These are phyloP conservation scores for Columbina picui DNA, from an alignment of 2,113 vertebrate species.

Conservation along the genomic window DNA sequence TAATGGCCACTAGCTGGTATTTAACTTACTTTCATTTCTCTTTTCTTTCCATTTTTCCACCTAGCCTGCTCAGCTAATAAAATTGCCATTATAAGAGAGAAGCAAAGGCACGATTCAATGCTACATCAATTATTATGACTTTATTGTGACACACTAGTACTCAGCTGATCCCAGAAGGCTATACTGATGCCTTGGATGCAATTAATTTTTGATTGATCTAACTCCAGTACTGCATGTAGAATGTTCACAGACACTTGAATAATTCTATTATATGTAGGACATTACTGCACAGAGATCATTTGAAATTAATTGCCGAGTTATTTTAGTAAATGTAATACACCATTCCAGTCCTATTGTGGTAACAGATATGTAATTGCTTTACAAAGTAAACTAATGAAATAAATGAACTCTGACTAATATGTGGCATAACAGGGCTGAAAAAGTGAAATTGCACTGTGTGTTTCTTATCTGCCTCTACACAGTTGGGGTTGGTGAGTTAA, in stretches of 20 bases:
- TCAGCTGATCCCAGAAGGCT: conserved; percentile 65
- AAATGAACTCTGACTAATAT: conserved; percentile 62
- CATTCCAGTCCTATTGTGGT: conserved; percentile 32
- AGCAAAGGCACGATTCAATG: conserved; percentile 58
- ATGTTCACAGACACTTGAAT: conserved; percentile 59
- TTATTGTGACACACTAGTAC: conserved; percentile 65
- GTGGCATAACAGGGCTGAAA: not conserved
- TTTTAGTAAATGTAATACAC: conserved; percentile 61
- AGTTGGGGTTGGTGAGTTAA: not conserved
- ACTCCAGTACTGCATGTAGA: conserved; percentile 53
- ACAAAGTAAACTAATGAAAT: conserved; percentile 65
- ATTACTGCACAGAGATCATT: conserved; percentile 59
- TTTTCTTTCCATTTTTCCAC: conserved; percentile 62
- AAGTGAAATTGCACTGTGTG: not conserved
- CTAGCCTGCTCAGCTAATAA: conserved; percentile 48
- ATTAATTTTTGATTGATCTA: conserved; percentile 73
- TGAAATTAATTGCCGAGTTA: conserved; percentile 69
- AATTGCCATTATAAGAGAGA: conserved; percentile 46
- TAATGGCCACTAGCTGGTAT: conserved; percentile 52
- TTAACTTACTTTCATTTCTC: conserved; percentile 65
- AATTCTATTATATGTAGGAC: conserved; percentile 62
- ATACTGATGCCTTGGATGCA: conserved; percentile 54
- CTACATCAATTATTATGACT: conserved; percentile 70
- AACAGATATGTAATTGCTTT: conserved; percentile 56
- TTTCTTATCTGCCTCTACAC: not conserved